These are phyloP conservation scores for Capromys pilorides DNA, from an alignment of 2,797 vertebrate species.

Conservation along the genomic window DNA sequence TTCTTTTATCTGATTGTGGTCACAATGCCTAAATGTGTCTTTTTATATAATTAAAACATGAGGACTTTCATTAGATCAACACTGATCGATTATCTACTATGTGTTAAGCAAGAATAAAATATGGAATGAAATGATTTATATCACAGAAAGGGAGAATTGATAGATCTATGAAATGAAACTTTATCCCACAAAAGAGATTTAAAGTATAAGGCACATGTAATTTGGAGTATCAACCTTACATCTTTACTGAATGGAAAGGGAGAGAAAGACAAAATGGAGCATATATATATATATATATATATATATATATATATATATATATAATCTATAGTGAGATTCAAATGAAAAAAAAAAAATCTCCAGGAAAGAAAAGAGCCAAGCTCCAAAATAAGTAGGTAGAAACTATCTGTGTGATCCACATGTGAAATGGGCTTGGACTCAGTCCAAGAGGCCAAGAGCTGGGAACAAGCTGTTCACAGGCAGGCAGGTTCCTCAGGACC, in stretches of 20 bases:
- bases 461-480: not conserved
- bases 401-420: not conserved
- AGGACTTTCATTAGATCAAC: slow-evolving; percentile 11
- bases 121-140: not conserved
- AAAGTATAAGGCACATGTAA: not conserved
- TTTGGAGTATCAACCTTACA: no score
- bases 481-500: not conserved
- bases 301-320: no score
- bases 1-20: not conserved
- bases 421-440: not conserved
- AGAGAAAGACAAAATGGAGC: not conserved
- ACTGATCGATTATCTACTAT: not conserved
- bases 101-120: not conserved
- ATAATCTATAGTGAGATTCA: not conserved
- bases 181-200: not conserved
- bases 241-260: no score
- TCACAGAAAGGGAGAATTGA: not conserved
- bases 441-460: not conserved
- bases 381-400: not conserved
- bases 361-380: not conserved
- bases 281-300: no score
- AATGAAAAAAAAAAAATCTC: slow-evolving; percentile 12
- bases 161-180: not conserved
- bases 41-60: not conserved
- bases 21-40: not conserved